Conservation (phyloP, 1,140 invertebrate genomes). For the Dinoponera quadriceps region DNA sequence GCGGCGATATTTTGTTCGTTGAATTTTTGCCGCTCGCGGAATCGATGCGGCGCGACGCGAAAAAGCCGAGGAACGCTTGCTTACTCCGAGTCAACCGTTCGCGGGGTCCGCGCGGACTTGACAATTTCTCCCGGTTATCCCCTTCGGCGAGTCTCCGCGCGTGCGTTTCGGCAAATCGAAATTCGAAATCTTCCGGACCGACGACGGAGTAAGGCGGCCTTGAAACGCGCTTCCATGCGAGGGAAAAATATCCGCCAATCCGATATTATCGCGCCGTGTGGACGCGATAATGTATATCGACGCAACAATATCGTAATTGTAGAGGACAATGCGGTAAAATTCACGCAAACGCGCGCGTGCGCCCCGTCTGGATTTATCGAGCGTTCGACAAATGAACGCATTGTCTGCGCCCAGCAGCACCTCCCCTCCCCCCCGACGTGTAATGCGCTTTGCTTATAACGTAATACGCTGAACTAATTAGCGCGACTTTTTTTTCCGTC, state of each 20-base stretch:
- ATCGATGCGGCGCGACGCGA: slow-evolving; percentile 16
- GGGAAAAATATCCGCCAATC: slow-evolving; percentile 41
- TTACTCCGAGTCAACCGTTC: slow-evolving; percentile 65
- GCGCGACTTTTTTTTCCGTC: slow-evolving; percentile 28
- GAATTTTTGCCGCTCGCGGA: slow-evolving; percentile 25
- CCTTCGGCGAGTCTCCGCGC: too few species aligned
- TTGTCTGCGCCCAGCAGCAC: slow-evolving; percentile 27
- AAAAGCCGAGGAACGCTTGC: slow-evolving; percentile 36
- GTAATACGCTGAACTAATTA: slow-evolving; percentile 35
- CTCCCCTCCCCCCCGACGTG: not conserved
- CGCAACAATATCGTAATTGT: slow-evolving; percentile 43
- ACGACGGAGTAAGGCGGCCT: slow-evolving; percentile 21
- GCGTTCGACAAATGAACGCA: slow-evolving; percentile 42
- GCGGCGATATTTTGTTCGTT: slow-evolving; percentile 77
- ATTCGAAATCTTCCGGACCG: not conserved
- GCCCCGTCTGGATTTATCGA: slow-evolving; percentile 43
- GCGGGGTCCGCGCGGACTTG: not conserved
- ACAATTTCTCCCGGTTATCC: slow-evolving; percentile 1
- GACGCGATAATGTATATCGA: slow-evolving; percentile 39
- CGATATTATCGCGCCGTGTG: not conserved
- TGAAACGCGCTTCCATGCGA: slow-evolving; percentile 3
- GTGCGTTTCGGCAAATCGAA: slow-evolving; percentile 8
- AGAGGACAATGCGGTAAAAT: slow-evolving; percentile 55
- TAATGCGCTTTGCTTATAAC: slow-evolving; percentile 38
- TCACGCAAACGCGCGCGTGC: slow-evolving; percentile 25